Conservation (phyloP, 1,140 invertebrate genomes). For the Neocloeon triangulifer region DNA sequence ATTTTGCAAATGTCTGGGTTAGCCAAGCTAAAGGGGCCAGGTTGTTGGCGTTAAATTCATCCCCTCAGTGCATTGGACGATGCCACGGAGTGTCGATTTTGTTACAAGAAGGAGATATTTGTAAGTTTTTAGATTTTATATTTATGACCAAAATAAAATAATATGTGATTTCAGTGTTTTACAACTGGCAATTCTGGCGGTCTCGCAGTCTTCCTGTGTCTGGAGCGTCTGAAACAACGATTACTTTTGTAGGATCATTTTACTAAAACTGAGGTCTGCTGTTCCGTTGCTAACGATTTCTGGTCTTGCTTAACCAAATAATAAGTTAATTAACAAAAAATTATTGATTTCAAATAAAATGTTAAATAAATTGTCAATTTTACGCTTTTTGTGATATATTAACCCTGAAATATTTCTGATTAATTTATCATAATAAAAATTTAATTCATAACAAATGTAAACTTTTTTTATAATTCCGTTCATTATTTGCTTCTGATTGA, state of each 20-base stretch:
- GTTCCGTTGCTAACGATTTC: no score
- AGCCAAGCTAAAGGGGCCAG: conserved; percentile 37
- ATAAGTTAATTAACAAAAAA: no score
- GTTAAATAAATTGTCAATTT: no score
- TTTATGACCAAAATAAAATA: conserved; percentile 8
- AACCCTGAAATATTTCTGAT: no score
- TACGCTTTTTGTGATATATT: no score
- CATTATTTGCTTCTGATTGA: no score
- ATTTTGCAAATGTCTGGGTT: conserved; percentile 50
- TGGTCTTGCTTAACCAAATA: no score
- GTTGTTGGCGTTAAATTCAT: conserved; percentile 35
- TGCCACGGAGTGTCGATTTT: conserved; percentile 37
- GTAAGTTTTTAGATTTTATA: conserved; percentile 33
- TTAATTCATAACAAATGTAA: no score
- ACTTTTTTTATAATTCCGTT: no score
- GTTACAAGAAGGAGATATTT: conserved; percentile 35
- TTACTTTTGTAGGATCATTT: conserved; percentile 46
- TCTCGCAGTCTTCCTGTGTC: conserved; percentile 33
- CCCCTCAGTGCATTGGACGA: conserved; percentile 34
- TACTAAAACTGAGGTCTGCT: no score
- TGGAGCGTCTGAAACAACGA: conserved; percentile 28
- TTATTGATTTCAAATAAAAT: no score
- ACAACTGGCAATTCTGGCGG: conserved; percentile 68
- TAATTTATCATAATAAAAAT: no score
- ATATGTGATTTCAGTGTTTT: conserved; percentile 37